Evolutionary conservation across 2,888 invertebrate genomes (phyloP).

Genomic region (Leptopilina drosophilae): DNA sequence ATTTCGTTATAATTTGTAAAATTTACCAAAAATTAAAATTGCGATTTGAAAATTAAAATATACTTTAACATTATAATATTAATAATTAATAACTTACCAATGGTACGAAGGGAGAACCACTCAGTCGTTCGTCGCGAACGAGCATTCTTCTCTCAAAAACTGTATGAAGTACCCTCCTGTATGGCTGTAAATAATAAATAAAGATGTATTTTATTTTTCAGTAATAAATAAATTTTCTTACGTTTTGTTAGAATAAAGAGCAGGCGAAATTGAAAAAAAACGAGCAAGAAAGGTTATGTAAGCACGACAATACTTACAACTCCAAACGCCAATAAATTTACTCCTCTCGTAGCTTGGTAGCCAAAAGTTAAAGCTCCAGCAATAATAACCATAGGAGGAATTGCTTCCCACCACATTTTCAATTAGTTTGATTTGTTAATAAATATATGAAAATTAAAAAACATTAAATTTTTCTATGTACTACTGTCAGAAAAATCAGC

Average conservation of each 20-base stretch:
- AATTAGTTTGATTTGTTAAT: not conserved
- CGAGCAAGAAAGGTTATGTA: constrained; percentile 30
- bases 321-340: constrained; percentile 52
- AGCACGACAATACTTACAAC: constrained; percentile 55
- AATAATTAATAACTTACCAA: constrained; percentile 1
- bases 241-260: not conserved
- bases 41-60: too few species aligned
- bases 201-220: not conserved
- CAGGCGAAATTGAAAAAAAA: not conserved
- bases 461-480: not conserved
- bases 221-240: too few species aligned
- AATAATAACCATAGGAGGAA: constrained; percentile 60
- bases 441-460: not conserved
- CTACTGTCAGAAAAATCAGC: not conserved
- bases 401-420: constrained; percentile 68
- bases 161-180: not conserved
- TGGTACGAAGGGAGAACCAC: constrained; percentile 12
- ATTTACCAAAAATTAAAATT: too few species aligned
- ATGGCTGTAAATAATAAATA: constrained; percentile 3
- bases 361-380: constrained; percentile 40
- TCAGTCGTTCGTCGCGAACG: not conserved
- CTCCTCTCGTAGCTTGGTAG: constrained; percentile 41
- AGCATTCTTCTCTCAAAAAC: not conserved
- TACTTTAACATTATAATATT: not conserved
- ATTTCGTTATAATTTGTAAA: too few species aligned